phyloP scores from a whole-genome alignment of 1,140 invertebrate genomes.

The Asbolus verrucosus region DNA sequence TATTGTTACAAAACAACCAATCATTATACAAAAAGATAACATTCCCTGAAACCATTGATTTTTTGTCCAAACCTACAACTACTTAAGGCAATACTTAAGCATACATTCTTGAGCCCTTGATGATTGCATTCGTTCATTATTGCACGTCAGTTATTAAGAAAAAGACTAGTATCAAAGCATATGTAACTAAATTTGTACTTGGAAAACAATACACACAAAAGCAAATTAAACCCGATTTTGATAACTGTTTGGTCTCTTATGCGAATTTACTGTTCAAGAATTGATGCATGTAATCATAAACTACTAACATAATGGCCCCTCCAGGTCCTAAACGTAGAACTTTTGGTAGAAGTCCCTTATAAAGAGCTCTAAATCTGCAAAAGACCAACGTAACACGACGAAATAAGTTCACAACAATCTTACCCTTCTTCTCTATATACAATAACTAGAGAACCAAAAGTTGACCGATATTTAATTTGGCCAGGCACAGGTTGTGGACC shows the following conservation, averaged over 20 bases:
- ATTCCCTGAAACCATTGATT: constrained; percentile 13
- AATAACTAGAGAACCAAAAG: constrained; percentile 77
- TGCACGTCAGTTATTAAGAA: too few species aligned
- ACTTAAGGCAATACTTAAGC: constrained; percentile 11
- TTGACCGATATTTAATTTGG: constrained; percentile 82
- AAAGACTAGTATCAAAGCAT: neutral
- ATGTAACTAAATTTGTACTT: constrained; percentile 13
- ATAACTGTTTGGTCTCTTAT: constrained; percentile 19
- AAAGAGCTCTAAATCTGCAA: constrained; percentile 84
- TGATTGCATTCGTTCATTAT: too few species aligned
- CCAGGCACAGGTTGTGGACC: constrained; percentile 84
- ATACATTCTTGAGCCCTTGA: too few species aligned
- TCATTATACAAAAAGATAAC: neutral
- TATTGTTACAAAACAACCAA: neutral
- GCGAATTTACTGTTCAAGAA: constrained; percentile 73
- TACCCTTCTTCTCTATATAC: constrained; percentile 92
- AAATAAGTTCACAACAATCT: constrained; percentile 56
- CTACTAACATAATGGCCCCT: constrained; percentile 90
- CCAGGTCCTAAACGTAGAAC: constrained; percentile 91
- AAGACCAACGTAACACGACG: neutral
- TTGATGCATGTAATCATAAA: constrained; percentile 84
- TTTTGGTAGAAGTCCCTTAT: constrained; percentile 93
- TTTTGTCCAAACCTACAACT: neutral
- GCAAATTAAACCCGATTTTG: too few species aligned
- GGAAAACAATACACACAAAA: too few species aligned